These are phyloP conservation scores for Haemorhous mexicanus DNA, from an alignment of 2,113 vertebrate genomes.

Conservation along the genomic window DNA sequence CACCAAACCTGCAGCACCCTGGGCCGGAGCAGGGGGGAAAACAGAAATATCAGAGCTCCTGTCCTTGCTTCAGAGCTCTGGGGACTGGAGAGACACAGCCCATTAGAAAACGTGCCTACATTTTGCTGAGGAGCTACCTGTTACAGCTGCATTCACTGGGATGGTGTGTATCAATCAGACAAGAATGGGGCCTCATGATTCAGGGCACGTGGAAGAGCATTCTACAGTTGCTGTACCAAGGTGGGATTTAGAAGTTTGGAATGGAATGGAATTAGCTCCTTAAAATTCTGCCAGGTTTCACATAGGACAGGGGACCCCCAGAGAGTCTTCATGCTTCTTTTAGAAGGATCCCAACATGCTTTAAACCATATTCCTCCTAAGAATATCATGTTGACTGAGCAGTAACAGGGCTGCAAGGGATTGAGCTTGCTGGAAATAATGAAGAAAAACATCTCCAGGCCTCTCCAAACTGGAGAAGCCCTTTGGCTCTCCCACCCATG, in stretches of 20 bases:
- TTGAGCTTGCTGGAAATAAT: neutral
- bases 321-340: neutral
- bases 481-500: neutral
- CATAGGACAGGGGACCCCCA: neutral
- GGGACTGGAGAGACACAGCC: neutral
- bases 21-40: neutral
- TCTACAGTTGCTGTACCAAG: neutral
- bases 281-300: neutral
- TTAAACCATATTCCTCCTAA: neutral
- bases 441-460: neutral
- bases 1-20: neutral
- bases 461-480: neutral
- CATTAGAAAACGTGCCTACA: neutral
- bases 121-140: neutral
- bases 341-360: neutral
- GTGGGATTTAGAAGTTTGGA: neutral
- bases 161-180: neutral
- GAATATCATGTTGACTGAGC: neutral
- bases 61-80: neutral
- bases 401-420: neutral
- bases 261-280: neutral
- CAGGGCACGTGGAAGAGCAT: neutral
- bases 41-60: neutral
- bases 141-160: neutral
- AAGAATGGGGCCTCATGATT: accelerated